phyloP scores from a whole-genome alignment of 2,888 invertebrate species.

The Hydroisotoma schaefferi region DNA sequence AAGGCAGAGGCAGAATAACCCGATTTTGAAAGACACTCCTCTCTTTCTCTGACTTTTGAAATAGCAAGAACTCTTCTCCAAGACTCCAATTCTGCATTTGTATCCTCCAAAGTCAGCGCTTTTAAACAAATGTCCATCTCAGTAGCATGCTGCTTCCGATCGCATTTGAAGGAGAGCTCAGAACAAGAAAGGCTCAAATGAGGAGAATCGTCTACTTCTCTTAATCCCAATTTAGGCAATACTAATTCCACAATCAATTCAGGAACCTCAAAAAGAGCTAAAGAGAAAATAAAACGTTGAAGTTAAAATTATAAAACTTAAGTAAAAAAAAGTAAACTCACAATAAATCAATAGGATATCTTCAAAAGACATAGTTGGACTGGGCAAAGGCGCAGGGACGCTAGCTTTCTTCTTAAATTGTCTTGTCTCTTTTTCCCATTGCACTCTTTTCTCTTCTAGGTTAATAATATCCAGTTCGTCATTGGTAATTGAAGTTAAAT shows the following conservation, averaged over 20 bases:
- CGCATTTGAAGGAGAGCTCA: constrained; percentile 42
- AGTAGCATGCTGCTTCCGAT: constrained; percentile 39
- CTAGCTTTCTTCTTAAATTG: constrained; percentile 13
- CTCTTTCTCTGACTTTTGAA: constrained; percentile 56
- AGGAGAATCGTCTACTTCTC: constrained; percentile 21
- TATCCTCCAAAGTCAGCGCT: constrained; percentile 86
- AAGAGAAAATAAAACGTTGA: constrained; percentile 25
- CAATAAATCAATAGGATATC: constrained; percentile 39
- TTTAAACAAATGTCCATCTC: constrained; percentile 57
- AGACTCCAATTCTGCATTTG: constrained; percentile 72
- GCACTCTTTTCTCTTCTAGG: constrained; percentile 24
- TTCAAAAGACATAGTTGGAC: constrained; percentile 41
- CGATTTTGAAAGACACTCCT: no score
- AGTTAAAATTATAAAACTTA: background rate
- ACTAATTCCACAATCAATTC: constrained; percentile 68
- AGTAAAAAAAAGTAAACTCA: background rate
- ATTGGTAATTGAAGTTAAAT: constrained; percentile 38
- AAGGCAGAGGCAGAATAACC: background rate
- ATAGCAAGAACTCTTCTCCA: constrained; percentile 80
- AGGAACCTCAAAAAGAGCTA: constrained; percentile 69
- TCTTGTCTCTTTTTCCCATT: constrained; percentile 41
- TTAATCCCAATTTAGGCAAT: constrained; percentile 19
- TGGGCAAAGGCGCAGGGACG: constrained; percentile 34
- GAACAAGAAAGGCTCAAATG: constrained; percentile 43
- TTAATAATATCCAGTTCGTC: constrained; percentile 35